Base-by-base conservation (phyloP, 2,797 vertebrate genomes). In the Adrianichthys oophorus region DNA sequence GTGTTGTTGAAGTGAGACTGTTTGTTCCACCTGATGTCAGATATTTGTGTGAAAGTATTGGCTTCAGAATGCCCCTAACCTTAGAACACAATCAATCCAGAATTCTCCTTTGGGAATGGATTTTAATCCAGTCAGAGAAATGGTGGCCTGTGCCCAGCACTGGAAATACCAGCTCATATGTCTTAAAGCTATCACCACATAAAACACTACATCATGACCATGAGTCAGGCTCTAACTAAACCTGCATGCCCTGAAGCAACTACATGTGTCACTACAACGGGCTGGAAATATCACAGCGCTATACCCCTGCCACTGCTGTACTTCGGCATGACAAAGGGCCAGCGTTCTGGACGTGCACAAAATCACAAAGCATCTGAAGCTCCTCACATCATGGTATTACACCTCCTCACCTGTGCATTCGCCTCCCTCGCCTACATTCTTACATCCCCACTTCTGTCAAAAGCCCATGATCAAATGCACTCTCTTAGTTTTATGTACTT, bases 171-270 rank as follows among this genome's bases (percentile, higher is more conserved):
- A 84, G 78, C 82, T 83, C 86, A 72, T 84, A 85, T 68, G 82
- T 87, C 86, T 87, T 69, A 70, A 68, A 88, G 84, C 86, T 87
- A 83, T 86, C 86, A 74, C 69, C 63, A 72, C 66, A 72, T 78
- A 71, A 87, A 76, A 85, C 86, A 80, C 84, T 88, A 83, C 85
- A 89, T 89, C 89, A 90, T 71, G 74, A 69, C 76, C 82, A 88
- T 85, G 84, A 89, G 82, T 88, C 86, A 87, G 86, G 67, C 79
- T 88, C 85, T 75, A 89, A 88, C 86, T 85, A 86, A 87, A 88
- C 84, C 84, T 79, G 83, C 83, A 76, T 85, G 80, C 84, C 89
- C 89, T 50, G 72, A 42, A 87, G 87, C 74, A 65, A 75, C 71
- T 79, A 78, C 85, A 85, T 87, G 85, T 88, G 82, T 89, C 86